These are phyloP conservation scores for Mionectes macconnelli DNA, from an alignment of 2,113 vertebrate genomes.

Conservation along the genomic window DNA sequence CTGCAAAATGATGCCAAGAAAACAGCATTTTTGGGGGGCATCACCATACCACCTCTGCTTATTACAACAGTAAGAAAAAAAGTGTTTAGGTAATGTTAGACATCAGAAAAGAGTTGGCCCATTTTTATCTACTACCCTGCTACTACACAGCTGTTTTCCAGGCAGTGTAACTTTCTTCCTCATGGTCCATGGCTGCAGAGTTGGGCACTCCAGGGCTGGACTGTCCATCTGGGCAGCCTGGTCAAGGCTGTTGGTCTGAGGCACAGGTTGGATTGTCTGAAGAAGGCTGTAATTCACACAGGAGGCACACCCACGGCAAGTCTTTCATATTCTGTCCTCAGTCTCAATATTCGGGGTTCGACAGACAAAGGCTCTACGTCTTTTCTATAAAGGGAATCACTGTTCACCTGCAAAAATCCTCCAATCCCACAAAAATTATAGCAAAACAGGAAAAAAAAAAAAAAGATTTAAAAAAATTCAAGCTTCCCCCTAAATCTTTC, in stretches of 20 bases:
- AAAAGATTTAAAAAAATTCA: not conserved
- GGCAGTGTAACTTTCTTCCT: not conserved
- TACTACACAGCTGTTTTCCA: not conserved
- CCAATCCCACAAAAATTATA: accelerated
- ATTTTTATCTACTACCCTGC: not conserved
- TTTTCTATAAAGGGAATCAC: not conserved
- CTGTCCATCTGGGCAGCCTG: not conserved
- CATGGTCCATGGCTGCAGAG: not conserved
- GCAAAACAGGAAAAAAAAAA: not conserved
- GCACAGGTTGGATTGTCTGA: not conserved
- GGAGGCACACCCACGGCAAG: not conserved
- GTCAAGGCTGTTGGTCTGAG: not conserved
- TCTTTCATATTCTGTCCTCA: not conserved
- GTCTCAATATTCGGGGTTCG: not conserved
- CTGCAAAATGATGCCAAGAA: not conserved
- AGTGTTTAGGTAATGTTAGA: not conserved
- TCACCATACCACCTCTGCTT: not conserved
- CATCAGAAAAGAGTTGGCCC: not conserved
- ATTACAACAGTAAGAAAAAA: accelerated
- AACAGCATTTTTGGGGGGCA: not conserved
- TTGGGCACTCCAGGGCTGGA: not conserved
- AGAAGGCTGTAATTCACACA: not conserved
- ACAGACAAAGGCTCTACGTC: not conserved
- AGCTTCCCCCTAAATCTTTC: not conserved
- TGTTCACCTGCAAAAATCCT: not conserved